Base-by-base conservation (phyloP, 2,113 vertebrate species). In the Zootoca vivipara region DNA sequence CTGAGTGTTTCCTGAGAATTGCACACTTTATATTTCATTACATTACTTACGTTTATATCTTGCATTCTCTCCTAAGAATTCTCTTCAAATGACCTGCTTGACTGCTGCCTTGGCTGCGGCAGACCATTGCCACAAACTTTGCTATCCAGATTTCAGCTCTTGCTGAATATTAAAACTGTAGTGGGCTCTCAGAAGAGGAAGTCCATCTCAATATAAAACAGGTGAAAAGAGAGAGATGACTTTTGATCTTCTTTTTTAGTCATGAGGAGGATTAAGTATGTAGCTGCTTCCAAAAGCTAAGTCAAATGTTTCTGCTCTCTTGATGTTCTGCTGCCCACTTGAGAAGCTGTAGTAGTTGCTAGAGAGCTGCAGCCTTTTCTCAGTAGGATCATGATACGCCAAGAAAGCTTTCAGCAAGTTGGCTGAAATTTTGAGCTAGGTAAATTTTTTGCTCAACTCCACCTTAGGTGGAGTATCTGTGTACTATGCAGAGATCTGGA, bases 261-360 rank as follows among this genome's bases (percentile, higher is more conserved):
- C 75, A 65, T 62, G 20, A 75, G 70, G 67, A 87, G 20, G 85
- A 88, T 93, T 91, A 91, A 90, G 22, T 84, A 74, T 16, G 73
- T 75, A 89, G 1, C 22, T 90, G 58, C 8, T 95, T 95, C 83
- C 20, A 87, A 30, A 89, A 92, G 65, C 22, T 67, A 42, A 79
- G 24, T 72, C 75, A 89, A 86, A 5, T 89, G 73, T n/a, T 75
- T 73, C 12, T 35, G 24, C 58, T 90, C 78, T 65, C 10, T 92
- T 93, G 86, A 87, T 10, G 30, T 46, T 89, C 7, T 10, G 35
- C 83, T 28, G 16, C 85, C 82, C 56, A 24, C 4, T 40, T 42
- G 35, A 67, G 38, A 90, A 91, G 38, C 40, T 84, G 87, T 82
- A 91, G 90, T 30, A 22, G 12, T 85, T 87, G 38, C 85, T 79